Evolutionary conservation across 1,140 invertebrate genomes (phyloP).

Genomic region (Adelges cooleyi): DNA sequence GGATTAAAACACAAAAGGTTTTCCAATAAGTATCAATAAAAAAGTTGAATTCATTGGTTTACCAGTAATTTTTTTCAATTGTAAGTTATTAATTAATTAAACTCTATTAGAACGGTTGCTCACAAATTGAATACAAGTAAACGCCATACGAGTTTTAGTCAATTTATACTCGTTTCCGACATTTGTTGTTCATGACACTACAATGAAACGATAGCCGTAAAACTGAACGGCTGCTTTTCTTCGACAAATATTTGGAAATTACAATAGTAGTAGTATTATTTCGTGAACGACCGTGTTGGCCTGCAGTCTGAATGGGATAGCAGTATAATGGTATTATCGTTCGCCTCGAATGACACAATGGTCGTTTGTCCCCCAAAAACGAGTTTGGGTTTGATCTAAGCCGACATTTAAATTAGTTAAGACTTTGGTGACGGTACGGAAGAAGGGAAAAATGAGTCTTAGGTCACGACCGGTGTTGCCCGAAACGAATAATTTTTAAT

Average conservation of each 20-base stretch:
- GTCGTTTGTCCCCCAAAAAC: neutral
- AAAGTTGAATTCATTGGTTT: neutral
- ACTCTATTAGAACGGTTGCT: neutral
- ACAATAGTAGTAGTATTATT: neutral
- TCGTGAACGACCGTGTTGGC: neutral
- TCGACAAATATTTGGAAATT: neutral
- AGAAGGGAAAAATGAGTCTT: conserved; percentile 12
- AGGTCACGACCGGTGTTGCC: conserved; percentile 19
- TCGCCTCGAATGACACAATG: neutral
- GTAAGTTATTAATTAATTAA: conserved; percentile 6
- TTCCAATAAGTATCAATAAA: no score
- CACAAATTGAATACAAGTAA: neutral
- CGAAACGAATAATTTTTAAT: conserved; percentile 25
- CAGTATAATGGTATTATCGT: neutral
- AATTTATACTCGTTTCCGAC: neutral
- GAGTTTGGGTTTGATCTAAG: conserved; percentile 18
- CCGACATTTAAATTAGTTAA: conserved; percentile 20
- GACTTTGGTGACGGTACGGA: neutral
- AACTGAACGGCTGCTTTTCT: neutral
- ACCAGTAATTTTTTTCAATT: conserved; percentile 3
- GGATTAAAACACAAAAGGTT: no score
- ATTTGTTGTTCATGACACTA: neutral
- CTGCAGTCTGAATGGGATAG: neutral
- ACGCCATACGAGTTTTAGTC: neutral
- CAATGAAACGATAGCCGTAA: neutral